Evolutionary conservation across 2,113 vertebrate genomes (phyloP), one percentile per base, ranked within the genome.

Genomic region (Potamarius usumacintae): DNA sequence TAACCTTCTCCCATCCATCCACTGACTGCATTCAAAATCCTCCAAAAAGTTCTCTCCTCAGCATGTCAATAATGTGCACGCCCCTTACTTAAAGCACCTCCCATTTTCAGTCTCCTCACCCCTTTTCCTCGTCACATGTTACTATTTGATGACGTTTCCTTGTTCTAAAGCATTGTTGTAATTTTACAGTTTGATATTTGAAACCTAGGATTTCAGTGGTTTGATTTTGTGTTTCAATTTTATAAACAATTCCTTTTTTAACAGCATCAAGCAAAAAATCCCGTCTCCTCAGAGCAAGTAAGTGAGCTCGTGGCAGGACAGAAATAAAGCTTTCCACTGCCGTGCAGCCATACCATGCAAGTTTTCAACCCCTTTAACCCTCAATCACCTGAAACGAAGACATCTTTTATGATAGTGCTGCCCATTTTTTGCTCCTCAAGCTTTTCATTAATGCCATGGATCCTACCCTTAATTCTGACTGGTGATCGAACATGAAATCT

Each of bases 181-280:
- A 52, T 20, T 20, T 48, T 60, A n/a, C 69, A 18, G 7, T 77
- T 76, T 82, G 34, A 82, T 30, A 85, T 53, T 81, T 76, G 42
- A 63, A 55, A 71, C 34, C 57, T 25, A 92, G 91, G 94, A 91
- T 94, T 94, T 95, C 95, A 93, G 95, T 94, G 96, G 92, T 95
- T 95, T 94, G 94, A 96, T 94, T 95, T 92, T 96, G 93, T 96
- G 95, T 95, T 93, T 96, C 95, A 95, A 96, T 94, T 97, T 93
- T 97, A 95, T 95, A 96, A 97, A 97, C 95, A 96, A 96, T 94
- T 96, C 90, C 88, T 97, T 97, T 83, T 96, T 96, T 97, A 97
- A 96, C 98, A 99, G 98, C 97, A 97, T 99, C 98, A 99, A 99
- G 97, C 97, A 97, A 98, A 99, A 98, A 98, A 96, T 99, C 92